Evolutionary conservation across 2,797 vertebrate species (phyloP).

Genomic region (Meda fulgida): DNA sequence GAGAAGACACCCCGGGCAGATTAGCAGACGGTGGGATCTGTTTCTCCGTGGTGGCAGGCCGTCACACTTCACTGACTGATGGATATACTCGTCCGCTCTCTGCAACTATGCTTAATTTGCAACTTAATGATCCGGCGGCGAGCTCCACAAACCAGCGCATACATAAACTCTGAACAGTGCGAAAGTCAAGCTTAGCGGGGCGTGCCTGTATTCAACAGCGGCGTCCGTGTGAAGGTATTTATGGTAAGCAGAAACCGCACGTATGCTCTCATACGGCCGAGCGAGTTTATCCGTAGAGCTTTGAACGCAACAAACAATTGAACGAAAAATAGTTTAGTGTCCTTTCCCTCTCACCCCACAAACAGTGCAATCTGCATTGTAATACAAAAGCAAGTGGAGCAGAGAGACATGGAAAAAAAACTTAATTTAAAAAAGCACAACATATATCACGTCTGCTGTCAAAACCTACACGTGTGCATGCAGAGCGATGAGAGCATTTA

Average conservation of each 20-base stretch:
- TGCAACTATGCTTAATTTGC: constrained; percentile 60
- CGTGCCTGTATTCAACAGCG: constrained; percentile 22
- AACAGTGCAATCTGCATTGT: constrained; percentile 37
- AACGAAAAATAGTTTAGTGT: neutral
- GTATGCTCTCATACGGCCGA: neutral
- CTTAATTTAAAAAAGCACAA: constrained; percentile 14
- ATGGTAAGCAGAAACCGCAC: neutral
- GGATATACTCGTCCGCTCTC: constrained; percentile 52
- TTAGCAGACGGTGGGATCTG: constrained; percentile 41
- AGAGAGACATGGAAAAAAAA: neutral
- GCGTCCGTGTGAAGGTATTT: neutral
- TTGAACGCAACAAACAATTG: neutral
- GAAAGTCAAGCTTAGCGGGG: constrained; percentile 39
- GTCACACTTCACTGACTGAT: constrained; percentile 59
- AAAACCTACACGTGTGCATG: constrained; percentile 10
- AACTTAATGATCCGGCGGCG: constrained; percentile 56
- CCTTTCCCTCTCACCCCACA: neutral
- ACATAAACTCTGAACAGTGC: constrained; percentile 37
- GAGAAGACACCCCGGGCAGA: constrained; percentile 25
- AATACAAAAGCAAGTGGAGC: constrained; percentile 27
- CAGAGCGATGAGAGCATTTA: constrained; percentile 36
- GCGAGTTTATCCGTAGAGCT: neutral
- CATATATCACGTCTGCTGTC: constrained; percentile 19
- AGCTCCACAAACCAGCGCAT: constrained; percentile 45
- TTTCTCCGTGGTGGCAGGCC: constrained; percentile 40